Base-by-base conservation (phyloP, 2,113 vertebrate genomes). In the Leucosticte australis region DNA sequence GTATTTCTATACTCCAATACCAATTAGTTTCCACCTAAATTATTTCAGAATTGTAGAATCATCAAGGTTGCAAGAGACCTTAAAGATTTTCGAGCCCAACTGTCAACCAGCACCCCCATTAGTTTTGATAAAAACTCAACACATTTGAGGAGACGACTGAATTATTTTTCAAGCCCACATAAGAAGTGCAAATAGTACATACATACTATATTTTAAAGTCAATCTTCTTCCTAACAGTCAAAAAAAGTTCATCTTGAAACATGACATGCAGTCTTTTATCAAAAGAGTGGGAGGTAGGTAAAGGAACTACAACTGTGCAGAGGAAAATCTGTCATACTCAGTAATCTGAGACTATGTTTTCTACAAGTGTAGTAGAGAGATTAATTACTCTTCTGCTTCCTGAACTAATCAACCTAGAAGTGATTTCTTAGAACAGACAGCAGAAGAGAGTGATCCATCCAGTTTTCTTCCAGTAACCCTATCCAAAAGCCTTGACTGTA, bases 401-500 rank as follows among this genome's bases (percentile, higher is more conserved):
- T 91, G 60, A 69, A 62, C 39, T 33, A 76, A 76, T 90, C 50
- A 94, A 35, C 33, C 26, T 80, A 87, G 60, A 96, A 82, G 26
- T 1, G 8, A 91, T 94, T 92, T 95, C 89, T 52, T 78, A 64
- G 75, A 95, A 49, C 49, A 67, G 21, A 56, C 39, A 84, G 76
- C 35, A 92, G 64, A 89, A 55, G 47, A 81, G 70, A 73, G 20
- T 44, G 70, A 97, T 96, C 79, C 83, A 92, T 84, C 76, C 81
- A 68, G 68, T 85, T 68, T 95, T 63, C 71, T 77, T 88, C 82
- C 90, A 86, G 83, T 52, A 95, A 91, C 9, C 23, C 44, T 81
- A 49, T 94, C 94, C 96, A 92, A 92, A 92, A 96, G 83, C 68
- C 73, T 75, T 96, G 83, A 80, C 74, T 97, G 59, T 87, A 64